These are phyloP conservation scores for sheep (Ovis aries) DNA, from an alignment of 2,113 vertebrate species.

Conservation along the genomic window DNA sequence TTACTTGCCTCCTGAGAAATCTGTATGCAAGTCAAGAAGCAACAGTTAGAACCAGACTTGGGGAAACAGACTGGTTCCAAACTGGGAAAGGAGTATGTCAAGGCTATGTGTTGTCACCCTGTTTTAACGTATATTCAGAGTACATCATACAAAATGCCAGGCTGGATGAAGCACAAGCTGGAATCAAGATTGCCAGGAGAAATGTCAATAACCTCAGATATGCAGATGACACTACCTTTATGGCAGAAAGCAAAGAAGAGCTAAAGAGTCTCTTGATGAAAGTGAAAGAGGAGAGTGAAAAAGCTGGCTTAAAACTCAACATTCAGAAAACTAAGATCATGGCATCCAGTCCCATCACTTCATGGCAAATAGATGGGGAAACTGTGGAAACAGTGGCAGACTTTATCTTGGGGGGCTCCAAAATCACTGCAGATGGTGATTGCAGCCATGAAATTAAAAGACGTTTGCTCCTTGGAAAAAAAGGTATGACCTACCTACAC, in stretches of 20 bases:
- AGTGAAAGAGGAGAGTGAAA: neutral
- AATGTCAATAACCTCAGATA: neutral
- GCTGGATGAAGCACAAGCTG: neutral
- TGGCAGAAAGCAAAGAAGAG: neutral
- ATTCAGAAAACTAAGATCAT: neutral
- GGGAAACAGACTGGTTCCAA: neutral
- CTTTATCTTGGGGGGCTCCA: fast-evolving
- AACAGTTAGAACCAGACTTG: neutral
- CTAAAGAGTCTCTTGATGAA: neutral
- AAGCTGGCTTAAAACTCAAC: neutral
- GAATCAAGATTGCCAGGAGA: neutral
- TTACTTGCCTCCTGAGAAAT: neutral
- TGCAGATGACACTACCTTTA: neutral
- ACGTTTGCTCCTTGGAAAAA: neutral
- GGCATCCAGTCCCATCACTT: neutral
- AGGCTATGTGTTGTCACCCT: neutral
- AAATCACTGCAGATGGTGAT: neutral
- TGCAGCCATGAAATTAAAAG: neutral
- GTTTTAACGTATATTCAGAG: neutral
- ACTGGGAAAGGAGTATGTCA: neutral
- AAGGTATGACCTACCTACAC: neutral
- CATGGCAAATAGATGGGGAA: neutral
- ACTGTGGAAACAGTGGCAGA: neutral
- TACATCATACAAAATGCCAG: neutral
- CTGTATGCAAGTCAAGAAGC: neutral